A percentile compares a stretch with the other conserved stretches of the same genome.
phyloP scores from a whole-genome alignment of 2,113 vertebrate species.

The Haemorhous mexicanus region DNA sequence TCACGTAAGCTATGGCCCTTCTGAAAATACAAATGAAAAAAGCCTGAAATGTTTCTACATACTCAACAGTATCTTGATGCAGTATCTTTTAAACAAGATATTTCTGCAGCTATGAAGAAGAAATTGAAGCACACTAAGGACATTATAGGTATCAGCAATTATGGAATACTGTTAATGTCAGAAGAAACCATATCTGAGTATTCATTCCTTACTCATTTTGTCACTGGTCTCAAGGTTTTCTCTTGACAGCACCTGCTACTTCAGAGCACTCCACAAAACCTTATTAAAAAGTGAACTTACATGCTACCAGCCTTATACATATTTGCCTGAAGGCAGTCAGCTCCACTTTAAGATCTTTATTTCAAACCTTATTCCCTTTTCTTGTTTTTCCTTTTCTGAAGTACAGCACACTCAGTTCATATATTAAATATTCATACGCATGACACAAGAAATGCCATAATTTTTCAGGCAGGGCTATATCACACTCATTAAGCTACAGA shows the following conservation, averaged over 20 bases:
- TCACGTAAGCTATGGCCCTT: constrained; percentile 95
- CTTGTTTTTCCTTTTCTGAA: neutral
- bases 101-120: neutral
- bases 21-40: constrained; percentile 69
- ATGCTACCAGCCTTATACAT: neutral
- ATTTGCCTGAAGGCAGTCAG: neutral
- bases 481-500: neutral
- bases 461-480: neutral
- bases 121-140: neutral
- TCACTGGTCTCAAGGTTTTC: neutral
- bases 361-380: neutral
- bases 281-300: neutral
- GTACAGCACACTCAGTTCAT: neutral
- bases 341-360: neutral
- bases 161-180: neutral
- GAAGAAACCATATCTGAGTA: neutral
- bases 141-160: neutral
- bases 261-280: neutral
- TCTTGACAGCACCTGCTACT: neutral
- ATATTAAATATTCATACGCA: neutral
- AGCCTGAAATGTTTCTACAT: neutral
- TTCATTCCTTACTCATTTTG: neutral
- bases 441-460: neutral
- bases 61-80: neutral
- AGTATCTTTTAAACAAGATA: neutral